phyloP scores from a whole-genome alignment of 1,140 invertebrate genomes.

The Eulimnadia texana region DNA sequence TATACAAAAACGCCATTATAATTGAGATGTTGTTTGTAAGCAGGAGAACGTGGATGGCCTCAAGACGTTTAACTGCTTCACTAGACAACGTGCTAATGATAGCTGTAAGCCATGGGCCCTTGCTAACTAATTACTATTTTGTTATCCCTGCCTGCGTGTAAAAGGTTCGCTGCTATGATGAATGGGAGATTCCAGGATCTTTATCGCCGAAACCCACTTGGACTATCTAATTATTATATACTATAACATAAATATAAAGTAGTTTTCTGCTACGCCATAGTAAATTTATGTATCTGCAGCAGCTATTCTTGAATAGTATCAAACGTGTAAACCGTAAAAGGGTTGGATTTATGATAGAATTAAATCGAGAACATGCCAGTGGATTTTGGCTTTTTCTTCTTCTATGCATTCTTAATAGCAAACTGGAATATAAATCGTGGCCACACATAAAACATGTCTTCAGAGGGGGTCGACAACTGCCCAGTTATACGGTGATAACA shows the following conservation, averaged over 20 bases:
- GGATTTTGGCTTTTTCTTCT: too few relatives aligned
- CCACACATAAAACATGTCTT: too few relatives aligned
- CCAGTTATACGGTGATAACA: too few relatives aligned
- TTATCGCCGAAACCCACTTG: too few relatives aligned
- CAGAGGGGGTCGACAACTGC: too few relatives aligned
- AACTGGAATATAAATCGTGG: too few relatives aligned
- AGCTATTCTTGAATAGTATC: neutral
- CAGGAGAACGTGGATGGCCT: neutral
- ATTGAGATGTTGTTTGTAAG: neutral
- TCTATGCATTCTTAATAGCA: too few relatives aligned
- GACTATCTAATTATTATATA: too few relatives aligned
- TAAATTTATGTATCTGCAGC: too few relatives aligned
- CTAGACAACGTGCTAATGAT: neutral
- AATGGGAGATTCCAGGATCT: too few relatives aligned
- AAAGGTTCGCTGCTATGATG: neutral
- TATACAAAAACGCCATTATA: neutral
- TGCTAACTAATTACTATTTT: neutral
- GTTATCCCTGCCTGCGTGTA: neutral
- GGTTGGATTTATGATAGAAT: neutral
- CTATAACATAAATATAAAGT: too few relatives aligned
- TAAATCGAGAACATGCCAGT: neutral
- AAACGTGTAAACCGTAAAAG: neutral
- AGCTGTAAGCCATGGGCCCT: neutral
- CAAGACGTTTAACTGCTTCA: neutral
- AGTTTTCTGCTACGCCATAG: too few relatives aligned